Evolutionary conservation across 2,888 invertebrate genomes (phyloP).

Genomic region (Malthinus seriepunctatus): DNA sequence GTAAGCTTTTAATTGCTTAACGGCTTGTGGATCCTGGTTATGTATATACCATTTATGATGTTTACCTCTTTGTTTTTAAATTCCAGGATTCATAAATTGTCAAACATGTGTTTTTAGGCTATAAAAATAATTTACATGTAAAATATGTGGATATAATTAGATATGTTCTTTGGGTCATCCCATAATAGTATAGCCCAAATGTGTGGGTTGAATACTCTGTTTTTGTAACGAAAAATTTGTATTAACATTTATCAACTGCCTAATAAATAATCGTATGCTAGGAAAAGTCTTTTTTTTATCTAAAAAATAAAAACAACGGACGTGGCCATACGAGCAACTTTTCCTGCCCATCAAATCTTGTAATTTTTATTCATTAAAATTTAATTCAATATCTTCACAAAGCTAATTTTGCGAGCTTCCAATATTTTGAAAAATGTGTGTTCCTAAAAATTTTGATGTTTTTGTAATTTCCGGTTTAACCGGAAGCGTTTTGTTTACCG

Average conservation of each 20-base stretch:
- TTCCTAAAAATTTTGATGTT: too few relatives aligned
- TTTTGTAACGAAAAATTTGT: conserved; percentile 52
- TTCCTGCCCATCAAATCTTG: too few relatives aligned
- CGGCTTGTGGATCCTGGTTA: conserved; percentile 45
- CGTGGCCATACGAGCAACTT: too few relatives aligned
- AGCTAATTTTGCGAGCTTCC: too few relatives aligned
- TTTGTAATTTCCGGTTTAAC: too few relatives aligned
- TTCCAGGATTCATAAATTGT: conserved; percentile 44
- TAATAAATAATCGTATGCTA: conserved; percentile 51
- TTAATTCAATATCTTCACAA: too few relatives aligned
- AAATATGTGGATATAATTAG: conserved; percentile 55
- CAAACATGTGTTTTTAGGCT: conserved; percentile 48
- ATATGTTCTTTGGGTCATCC: conserved; percentile 42
- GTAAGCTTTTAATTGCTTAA: conserved; percentile 46
- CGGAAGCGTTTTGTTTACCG: too few relatives aligned
- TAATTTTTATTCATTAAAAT: too few relatives aligned
- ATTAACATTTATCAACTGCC: conserved; percentile 52
- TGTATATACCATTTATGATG: conserved; percentile 40
- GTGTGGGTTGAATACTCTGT: conserved; percentile 44
- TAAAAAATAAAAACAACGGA: too few relatives aligned
- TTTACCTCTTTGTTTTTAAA: conserved; percentile 19
- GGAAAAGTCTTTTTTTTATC: conserved; percentile 1
- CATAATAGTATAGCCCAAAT: conserved; percentile 36
- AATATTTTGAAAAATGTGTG: too few relatives aligned
- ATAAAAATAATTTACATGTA: conserved; percentile 53